Conservation (phyloP, 2,797 vertebrate species). For the Acanthiza pusilla region DNA sequence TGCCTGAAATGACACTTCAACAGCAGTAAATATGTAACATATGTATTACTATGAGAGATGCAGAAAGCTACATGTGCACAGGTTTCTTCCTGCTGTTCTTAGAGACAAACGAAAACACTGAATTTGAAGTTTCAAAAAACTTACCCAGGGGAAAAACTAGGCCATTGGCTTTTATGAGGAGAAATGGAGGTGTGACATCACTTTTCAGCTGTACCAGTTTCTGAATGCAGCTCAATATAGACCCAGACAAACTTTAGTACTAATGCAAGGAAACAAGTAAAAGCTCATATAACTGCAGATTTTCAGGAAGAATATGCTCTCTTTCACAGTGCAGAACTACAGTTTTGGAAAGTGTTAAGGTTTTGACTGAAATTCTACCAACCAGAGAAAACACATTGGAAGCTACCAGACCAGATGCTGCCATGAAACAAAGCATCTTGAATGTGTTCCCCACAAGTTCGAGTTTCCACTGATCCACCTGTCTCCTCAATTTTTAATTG, state of each 20-base stretch:
- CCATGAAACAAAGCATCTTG: not conserved
- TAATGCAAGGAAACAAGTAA: not conserved
- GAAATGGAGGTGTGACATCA: not conserved
- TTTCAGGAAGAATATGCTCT: not conserved
- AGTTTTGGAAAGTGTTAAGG: not conserved
- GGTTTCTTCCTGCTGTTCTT: not conserved
- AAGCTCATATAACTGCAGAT: not conserved
- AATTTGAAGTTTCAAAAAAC: not conserved
- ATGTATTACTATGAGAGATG: accelerated
- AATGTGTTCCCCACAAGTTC: not conserved
- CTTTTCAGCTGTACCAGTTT: not conserved
- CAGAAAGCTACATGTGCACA: not conserved
- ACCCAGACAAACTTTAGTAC: not conserved
- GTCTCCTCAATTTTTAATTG: not conserved
- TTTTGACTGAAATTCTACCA: slow-evolving; percentile 2
- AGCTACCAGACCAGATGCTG: not conserved
- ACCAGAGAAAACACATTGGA: not conserved
- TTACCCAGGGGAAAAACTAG: not conserved
- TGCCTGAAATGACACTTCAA: not conserved
- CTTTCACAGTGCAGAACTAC: not conserved
- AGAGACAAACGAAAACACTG: not conserved
- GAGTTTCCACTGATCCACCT: not conserved
- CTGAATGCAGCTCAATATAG: not conserved
- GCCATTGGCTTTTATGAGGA: not conserved
- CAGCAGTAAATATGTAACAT: not conserved